A percentile compares a stretch with the other conserved stretches of the same genome.
Conservation (phyloP, 2,888 invertebrate genomes). For the Neria commutata region DNA sequence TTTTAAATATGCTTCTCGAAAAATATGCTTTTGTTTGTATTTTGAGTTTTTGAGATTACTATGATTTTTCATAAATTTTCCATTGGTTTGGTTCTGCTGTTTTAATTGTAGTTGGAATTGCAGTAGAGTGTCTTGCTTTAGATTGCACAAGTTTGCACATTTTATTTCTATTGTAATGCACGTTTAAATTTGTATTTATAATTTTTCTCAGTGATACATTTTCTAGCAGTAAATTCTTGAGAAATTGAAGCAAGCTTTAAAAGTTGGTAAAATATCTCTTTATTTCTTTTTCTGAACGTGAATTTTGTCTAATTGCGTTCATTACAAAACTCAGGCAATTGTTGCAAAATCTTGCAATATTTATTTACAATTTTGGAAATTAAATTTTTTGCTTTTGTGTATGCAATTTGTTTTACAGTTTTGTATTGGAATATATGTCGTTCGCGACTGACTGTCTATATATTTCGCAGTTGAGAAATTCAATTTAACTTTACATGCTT, state of each 20-base stretch:
- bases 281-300: too few species aligned
- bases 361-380: too few species aligned
- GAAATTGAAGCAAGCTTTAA: too few species aligned
- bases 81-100: constrained; percentile 28
- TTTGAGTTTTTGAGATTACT: too few species aligned
- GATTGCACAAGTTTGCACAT: not conserved
- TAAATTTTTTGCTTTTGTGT: constrained; percentile 4
- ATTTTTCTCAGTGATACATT: too few species aligned
- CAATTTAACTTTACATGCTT: not conserved
- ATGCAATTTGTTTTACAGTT: constrained; percentile 15
- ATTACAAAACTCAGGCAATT: too few species aligned
- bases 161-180: not conserved
- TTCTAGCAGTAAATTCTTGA: too few species aligned
- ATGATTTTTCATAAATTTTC: constrained; percentile 41
- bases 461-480: not conserved
- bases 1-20: constrained; percentile 5
- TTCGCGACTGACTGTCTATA: not conserved
- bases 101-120: constrained; percentile 6
- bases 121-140: constrained; percentile 32
- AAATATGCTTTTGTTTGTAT: constrained; percentile 9
- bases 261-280: too few species aligned
- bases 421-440: not conserved
- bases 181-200: constrained; percentile 46
- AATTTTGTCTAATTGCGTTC: too few species aligned
- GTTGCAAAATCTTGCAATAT: too few species aligned